Evolutionary conservation across 2,888 invertebrate genomes (phyloP), one percentile per base, ranked within the genome.

Genomic region (Zootermopsis nevadensis): DNA sequence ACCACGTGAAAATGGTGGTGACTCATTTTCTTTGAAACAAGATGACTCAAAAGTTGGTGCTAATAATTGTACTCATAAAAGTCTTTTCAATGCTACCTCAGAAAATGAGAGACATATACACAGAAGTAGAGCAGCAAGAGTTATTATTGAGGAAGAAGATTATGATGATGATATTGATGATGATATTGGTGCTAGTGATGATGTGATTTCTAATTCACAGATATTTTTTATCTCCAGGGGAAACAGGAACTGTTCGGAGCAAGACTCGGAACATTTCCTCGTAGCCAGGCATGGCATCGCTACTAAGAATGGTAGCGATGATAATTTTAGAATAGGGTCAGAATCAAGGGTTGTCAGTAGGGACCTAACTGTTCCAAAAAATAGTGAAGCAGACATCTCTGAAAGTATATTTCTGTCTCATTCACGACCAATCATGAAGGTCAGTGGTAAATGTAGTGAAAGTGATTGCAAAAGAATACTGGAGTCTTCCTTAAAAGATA

Each of bases 111-210:
- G 55, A 77, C 48, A 55, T 77, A 8, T 27, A 42, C 76, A 76
- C 30, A 42, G 48, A 42, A 55, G 55, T 31, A 77, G 77, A 55
- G 33, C 31, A 24, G 30, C 53, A 53, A 77, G 27, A 35, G 48
- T 35, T 22, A 35, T 76, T 27, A 2, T 76, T 30, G 76, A 76
- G 48, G 79, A 79, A 24, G 66, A 60, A 35, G 79, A 79, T 79
- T 79, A 55, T 79, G 79, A 79, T 27, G 55, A 66, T 60, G 79
- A 79, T 35, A 48, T 79, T 60, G 55, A 79, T 60, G 76, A 76
- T 30, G 66, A 38, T 27, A 27, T 66, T 79, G 66, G 79, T 79
- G 79, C 79, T 66, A 79, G 27, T 79, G 79, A 79, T 66, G 66
- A 60, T 24, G n/a, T 38, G 10, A n/a, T 60, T 60, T 60, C 60